These are phyloP conservation scores for Adineta ricciae DNA, from an alignment of 2,888 invertebrate species.

Conservation along the genomic window DNA sequence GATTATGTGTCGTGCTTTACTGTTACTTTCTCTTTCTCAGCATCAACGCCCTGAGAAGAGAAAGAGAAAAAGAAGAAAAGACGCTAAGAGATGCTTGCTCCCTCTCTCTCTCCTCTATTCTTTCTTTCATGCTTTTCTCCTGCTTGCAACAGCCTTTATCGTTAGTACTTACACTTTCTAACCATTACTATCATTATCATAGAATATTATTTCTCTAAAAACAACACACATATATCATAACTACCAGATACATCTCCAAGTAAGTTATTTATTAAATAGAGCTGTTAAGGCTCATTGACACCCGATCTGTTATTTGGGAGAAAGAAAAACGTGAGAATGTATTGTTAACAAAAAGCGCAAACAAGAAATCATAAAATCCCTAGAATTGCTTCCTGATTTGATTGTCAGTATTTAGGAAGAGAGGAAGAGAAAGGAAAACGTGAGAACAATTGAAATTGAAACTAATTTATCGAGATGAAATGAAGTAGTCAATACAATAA, in stretches of 20 bases:
- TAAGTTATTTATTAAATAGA: background rate
- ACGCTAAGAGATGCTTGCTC: background rate
- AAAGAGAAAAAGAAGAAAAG: background rate
- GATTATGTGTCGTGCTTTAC: slow-evolving; percentile 2
- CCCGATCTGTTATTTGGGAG: background rate
- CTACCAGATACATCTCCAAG: background rate
- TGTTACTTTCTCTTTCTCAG: background rate
- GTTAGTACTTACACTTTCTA: background rate
- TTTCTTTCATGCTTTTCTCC: background rate
- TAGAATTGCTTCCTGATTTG: background rate
- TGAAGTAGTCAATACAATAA: background rate
- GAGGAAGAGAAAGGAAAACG: background rate
- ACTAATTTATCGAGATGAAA: background rate
- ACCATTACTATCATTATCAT: background rate
- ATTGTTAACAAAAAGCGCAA: background rate
- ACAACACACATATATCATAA: background rate
- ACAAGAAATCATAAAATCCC: background rate
- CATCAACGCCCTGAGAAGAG: background rate
- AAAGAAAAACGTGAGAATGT: background rate
- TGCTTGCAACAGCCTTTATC: background rate
- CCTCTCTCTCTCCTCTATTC: background rate
- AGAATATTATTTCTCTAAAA: background rate
- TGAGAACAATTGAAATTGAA: background rate
- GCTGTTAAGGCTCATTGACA: background rate
- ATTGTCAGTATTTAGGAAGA: background rate